A percentile compares a stretch with the other conserved stretches of the same genome.
Evolutionary conservation across 2,113 vertebrate genomes (phyloP).

Genomic region (Bufo gargarizans): DNA sequence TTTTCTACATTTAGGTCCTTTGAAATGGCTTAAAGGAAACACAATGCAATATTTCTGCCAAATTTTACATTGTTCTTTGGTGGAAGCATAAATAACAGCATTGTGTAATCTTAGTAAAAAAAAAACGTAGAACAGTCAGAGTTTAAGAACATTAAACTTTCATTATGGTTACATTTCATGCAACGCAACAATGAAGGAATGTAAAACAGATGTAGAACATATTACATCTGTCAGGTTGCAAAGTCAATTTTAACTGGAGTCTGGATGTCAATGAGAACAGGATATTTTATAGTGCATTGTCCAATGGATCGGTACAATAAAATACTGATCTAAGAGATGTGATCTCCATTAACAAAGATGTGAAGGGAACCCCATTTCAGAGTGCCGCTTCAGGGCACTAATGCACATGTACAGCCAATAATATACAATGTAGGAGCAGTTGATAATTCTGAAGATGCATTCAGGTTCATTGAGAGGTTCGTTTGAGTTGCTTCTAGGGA

Average conservation of each 20-base stretch:
- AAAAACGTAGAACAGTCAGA: background rate
- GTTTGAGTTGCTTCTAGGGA: background rate
- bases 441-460: background rate
- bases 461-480: background rate
- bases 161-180: background rate
- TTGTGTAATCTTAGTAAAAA: background rate
- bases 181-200: background rate
- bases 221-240: background rate
- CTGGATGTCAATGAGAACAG: too few relatives aligned
- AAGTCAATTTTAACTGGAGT: background rate
- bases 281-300: too few relatives aligned
- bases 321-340: too few relatives aligned
- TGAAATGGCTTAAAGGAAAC: slow-evolving; percentile 20
- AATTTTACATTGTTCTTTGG: background rate
- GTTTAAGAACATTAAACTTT: background rate
- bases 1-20: background rate
- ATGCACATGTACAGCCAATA: background rate
- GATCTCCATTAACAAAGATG: too few relatives aligned
- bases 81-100: background rate
- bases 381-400: too few relatives aligned
- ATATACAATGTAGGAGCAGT: too few relatives aligned
- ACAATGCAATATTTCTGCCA: background rate
- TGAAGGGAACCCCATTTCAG: too few relatives aligned
- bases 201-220: background rate
- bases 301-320: too few relatives aligned